Base-by-base conservation (phyloP, 2,113 vertebrate genomes). In the Neotragus pygmaeus region DNA sequence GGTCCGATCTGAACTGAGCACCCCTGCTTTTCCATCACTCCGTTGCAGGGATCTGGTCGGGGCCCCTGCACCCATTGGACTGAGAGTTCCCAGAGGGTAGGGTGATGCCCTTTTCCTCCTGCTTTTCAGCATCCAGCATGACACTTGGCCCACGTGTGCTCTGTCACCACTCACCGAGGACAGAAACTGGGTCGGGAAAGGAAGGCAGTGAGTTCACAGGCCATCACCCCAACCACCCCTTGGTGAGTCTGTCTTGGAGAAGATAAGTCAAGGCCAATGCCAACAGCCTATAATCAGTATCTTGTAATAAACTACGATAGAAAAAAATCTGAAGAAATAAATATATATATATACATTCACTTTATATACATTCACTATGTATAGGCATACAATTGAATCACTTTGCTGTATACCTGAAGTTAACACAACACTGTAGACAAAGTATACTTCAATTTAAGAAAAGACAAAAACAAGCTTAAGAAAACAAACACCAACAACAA, bases 131-230 rank as follows among this genome's bases (percentile, higher is more conserved):
- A 33, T 49, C 43, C 57, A 21, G n/a, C 77, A 33, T 0, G 0
- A 8, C 17, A 15, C 49, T 57, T 30, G 49, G 57, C 47, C 21
- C 30, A 4, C 19, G 36, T 10, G 27, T 33, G 8, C 39, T 78
- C 47, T 10, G 47, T 51, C 7, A 55, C 36, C 33, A 6, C 51
- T 85, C 81, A 28, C 39, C 2, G 27, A 25, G 28, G 7, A 10
- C 70, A 17, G 15, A 17, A 13, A 7, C 17, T 7, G 6, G 23
- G 27, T 43, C 0, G 0, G 4, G 2, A 1, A 14, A 58, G 21
- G 78, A 17, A 64, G 30, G 8, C 8, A 60, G 36, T 2, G 51
- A 27, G 27, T 28, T 9, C 23, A 45, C 4, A 39, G 1, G 3
- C 9, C 19, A 3, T 13, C 15, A 7, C 19, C 33, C n/a, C 6